Evolutionary conservation across 2,113 vertebrate genomes (phyloP).

Genomic region (Leucoraja erinaceus): DNA sequence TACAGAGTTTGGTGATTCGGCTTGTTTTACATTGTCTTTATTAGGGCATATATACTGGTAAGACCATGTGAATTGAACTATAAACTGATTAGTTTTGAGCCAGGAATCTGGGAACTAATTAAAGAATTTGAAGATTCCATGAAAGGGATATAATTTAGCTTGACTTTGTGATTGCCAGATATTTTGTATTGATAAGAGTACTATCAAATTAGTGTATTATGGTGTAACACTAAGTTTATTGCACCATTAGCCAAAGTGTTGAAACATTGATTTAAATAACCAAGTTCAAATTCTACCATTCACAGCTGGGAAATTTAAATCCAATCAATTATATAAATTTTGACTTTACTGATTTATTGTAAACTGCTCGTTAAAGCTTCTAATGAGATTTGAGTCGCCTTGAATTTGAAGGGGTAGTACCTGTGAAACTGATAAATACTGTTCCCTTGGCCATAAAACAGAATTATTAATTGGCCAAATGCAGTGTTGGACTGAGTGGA

Average conservation of each 20-base stretch:
- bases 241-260: too few relatives aligned
- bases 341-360: neutral
- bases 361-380: neutral
- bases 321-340: too few relatives aligned
- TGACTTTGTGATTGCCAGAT: too few relatives aligned
- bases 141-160: neutral
- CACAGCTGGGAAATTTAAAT: too few relatives aligned
- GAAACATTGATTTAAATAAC: too few relatives aligned
- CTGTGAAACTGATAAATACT: neutral
- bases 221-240: too few relatives aligned
- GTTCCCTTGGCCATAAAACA: neutral
- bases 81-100: neutral
- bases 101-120: neutral
- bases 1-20: slow-evolving; percentile 92
- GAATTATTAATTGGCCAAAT: neutral
- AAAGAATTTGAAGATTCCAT: neutral
- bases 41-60: slow-evolving; percentile 98
- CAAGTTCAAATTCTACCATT: too few relatives aligned
- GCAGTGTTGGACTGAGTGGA: neutral
- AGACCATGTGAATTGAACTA: slow-evolving; percentile 35
- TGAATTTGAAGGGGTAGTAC: too few relatives aligned
- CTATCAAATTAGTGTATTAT: too few relatives aligned
- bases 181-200: too few relatives aligned
- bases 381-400: neutral
- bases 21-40: slow-evolving; percentile 88